Base-by-base conservation (phyloP, 2,113 vertebrate species). In the Urocitellus parryii region DNA sequence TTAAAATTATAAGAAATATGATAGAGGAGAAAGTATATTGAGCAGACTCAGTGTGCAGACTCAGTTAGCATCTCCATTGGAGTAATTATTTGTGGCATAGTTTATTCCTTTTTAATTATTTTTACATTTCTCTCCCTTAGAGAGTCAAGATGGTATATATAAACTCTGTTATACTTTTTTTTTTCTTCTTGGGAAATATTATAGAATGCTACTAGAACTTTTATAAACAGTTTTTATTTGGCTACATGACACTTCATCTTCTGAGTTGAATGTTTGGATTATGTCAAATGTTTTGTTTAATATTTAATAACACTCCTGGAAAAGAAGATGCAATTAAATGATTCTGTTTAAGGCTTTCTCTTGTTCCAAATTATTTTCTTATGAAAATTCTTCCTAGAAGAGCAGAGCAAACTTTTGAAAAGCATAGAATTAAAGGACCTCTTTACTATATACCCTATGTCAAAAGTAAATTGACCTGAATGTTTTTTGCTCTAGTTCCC, bases 301-400 rank as follows among this genome's bases (percentile, higher is more conserved):
- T 45, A 51, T 34, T 37, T 78, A 90, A 68, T 68, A 73, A 51
- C 29, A 34, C 1, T 39, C 34, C 14, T 42, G 10, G 45, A 76
- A 63, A 76, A 61, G 72, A 73, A 73, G 25, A 82, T 48, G 16
- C 9, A 45, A 34, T 58, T 68, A 86, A 89, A 32, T 91, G 6
- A 89, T 91, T 95, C 79, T 42, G 25, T 58, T 63, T 63, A 93
- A 56, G 53, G 1, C 11, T 51, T 53, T 76, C n/a, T 34, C 29
- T 85, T 34, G 67, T 82, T 70, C 74, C 29, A 92, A 78, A 68
- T 76, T 84, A 61, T 78, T 72, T 93, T 79, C 39, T 82, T 72
- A 90, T 24, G 24, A 27, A 77, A 53, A 78, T 90, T 90, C 56
- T 63, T n/a, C 0, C 17, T 42, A 65, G 77, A 81, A 78, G 12